These are phyloP conservation scores for Gasterosteus aculeatus DNA, from an alignment of 2,113 vertebrate species.

Conservation along the genomic window DNA sequence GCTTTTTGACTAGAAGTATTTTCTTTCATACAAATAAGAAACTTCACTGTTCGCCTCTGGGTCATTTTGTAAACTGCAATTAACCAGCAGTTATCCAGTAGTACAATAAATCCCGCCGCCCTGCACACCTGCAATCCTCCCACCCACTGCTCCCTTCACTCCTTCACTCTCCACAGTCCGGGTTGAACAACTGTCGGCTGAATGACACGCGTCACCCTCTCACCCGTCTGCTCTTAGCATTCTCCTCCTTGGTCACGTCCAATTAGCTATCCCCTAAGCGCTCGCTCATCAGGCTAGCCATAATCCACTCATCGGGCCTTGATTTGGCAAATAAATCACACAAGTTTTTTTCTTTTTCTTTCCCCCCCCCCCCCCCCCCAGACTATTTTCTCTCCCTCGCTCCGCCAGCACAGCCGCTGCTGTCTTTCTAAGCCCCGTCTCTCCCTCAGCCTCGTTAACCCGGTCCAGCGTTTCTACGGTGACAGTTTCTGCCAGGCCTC, in stretches of 20 bases:
- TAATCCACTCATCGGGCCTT: slow-evolving; percentile 79
- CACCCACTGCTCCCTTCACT: neutral
- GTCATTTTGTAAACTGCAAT: neutral
- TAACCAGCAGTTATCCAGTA: neutral
- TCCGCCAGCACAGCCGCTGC: slow-evolving; percentile 11
- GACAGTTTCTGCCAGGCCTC: slow-evolving; percentile 75
- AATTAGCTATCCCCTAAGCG: slow-evolving; percentile 76
- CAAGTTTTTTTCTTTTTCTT: slow-evolving; percentile 38
- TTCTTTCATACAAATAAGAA: neutral
- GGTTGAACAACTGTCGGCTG: slow-evolving; percentile 39
- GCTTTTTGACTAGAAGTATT: neutral
- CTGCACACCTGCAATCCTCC: slow-evolving; percentile 9
- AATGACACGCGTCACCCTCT: slow-evolving; percentile 59
- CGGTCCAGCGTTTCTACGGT: slow-evolving; percentile 78
- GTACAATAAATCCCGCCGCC: neutral
- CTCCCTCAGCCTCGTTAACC: slow-evolving; percentile 74
- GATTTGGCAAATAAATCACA: slow-evolving; percentile 83
- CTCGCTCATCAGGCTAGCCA: slow-evolving; percentile 75
- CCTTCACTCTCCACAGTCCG: slow-evolving; percentile 7
- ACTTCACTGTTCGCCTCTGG: neutral
- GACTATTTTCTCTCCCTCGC: slow-evolving; percentile 58
- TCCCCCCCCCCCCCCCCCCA: neutral
- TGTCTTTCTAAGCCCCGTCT: slow-evolving; percentile 65
- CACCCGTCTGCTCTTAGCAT: slow-evolving; percentile 62
- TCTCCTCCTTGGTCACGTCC: slow-evolving; percentile 75